phyloP scores from a whole-genome alignment of 2,888 invertebrate genomes.

The Acleris emargana region DNA sequence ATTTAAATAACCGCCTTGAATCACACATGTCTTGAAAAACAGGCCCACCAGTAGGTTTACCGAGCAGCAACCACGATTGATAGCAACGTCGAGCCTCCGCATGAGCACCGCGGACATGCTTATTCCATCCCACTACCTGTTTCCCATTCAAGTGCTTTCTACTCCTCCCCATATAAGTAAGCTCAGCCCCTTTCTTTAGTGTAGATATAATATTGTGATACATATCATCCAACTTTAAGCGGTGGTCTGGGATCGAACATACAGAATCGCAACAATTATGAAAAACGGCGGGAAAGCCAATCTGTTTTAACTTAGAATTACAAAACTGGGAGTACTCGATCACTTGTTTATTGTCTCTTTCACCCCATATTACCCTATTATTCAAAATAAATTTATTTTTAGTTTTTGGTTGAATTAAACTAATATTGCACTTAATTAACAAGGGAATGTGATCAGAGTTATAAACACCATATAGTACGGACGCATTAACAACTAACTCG shows the following conservation, averaged over 20 bases:
- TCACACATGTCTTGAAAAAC: neutral
- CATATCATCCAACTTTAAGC: neutral
- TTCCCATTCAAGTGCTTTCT: neutral
- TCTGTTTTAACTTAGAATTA: neutral
- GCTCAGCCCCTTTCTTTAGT: neutral
- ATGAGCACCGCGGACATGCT: neutral
- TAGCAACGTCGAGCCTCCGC: neutral
- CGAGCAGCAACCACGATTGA: neutral
- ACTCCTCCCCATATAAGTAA: neutral
- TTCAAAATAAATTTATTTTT: no score
- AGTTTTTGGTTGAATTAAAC: no score
- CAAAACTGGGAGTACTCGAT: conserved; percentile 5
- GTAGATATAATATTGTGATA: neutral
- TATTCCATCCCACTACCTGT: neutral
- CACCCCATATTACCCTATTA: no score
- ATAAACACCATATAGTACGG: no score
- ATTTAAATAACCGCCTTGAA: conserved; percentile 2
- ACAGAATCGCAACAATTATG: neutral
- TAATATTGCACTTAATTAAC: no score
- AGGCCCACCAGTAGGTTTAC: neutral
- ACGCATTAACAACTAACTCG: no score
- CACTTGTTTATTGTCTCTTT: no score
- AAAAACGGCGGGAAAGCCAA: neutral
- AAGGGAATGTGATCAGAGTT: no score
- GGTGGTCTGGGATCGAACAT: neutral